Conservation (phyloP, 2,888 invertebrate species). For the Chouioia cunea region DNA sequence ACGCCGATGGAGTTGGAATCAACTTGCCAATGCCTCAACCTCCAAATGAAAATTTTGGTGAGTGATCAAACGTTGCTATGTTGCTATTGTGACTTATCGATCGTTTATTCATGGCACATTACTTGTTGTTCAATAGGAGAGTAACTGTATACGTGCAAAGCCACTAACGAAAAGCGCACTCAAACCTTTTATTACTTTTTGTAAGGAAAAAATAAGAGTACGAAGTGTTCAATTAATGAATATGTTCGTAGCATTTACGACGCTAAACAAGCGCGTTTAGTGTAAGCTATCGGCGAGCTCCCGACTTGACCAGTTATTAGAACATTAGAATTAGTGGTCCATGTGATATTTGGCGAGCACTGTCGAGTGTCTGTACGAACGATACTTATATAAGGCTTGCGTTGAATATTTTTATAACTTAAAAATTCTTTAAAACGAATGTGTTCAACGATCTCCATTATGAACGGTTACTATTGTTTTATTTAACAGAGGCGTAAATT, state of each 20-base stretch:
- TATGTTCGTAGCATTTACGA: slow-evolving; percentile 7
- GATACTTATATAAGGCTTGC: background rate
- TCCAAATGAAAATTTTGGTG: slow-evolving; percentile 35
- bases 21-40: slow-evolving; percentile 30
- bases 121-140: slow-evolving; percentile 11
- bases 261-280: slow-evolving; percentile 12
- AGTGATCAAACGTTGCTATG: background rate
- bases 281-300: slow-evolving; percentile 18
- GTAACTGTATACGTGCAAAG: slow-evolving; percentile 8
- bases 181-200: slow-evolving; percentile 7
- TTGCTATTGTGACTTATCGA: background rate
- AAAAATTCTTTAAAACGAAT: slow-evolving; percentile 15
- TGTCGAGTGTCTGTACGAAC: slow-evolving; percentile 13
- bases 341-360: slow-evolving; percentile 28
- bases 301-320: slow-evolving; percentile 23
- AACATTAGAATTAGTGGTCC: slow-evolving; percentile 17
- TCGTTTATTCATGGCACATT: background rate
- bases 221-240: slow-evolving; percentile 14
- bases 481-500: slow-evolving; percentile 3
- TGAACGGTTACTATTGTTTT: slow-evolving; percentile 11
- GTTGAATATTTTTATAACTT: background rate
- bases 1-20: slow-evolving; percentile 41
- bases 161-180: slow-evolving; percentile 5
- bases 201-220: background rate
- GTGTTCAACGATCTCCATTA: slow-evolving; percentile 25